Base-by-base conservation (phyloP, 2,888 invertebrate species). In the Pheosia gnoma region DNA sequence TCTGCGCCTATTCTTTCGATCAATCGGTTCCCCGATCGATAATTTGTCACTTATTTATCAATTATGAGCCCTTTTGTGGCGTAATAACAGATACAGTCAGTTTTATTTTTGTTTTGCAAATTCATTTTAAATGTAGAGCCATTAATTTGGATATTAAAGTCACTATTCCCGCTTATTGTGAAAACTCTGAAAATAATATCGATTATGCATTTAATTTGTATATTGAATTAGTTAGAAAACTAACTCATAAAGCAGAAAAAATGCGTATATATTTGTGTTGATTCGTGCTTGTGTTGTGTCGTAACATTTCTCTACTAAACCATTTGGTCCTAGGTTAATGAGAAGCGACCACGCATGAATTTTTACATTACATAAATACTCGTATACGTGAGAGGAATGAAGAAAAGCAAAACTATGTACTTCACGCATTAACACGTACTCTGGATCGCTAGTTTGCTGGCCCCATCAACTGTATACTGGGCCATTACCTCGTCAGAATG, bases 401-500 rank as follows among this genome's bases (percentile, higher is more conserved):
- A 47, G n/a, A 47, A n/a, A 47, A 5, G 47, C 5, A 5, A 4
- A 5, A 4, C 43, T 43, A 3, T 43, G 43, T 9, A 43, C 9
- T 9, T 43, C 10, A 43, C 43, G 10, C 9, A 39, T 43, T 9
- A 4, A 8, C 43, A 43, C 5, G 11, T n/a, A n/a, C 11, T 47
- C 5, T 5, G 4, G 9, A n/a, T 47, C 54, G 54, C 37, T 37
- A 11, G 11, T 54, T 54, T 54, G 11, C 10, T 54, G 54, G 38
- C 54, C 11, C 8, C 10, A 38, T 11, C 54, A 25, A 36, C 9
- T 83, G 84, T 81, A 70, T 81, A 82, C 82, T 75, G 78, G 67
- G 59, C 73, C 80, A 85, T 87, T 87, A 85, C 75, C 81, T 77
- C 84, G 86, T 88, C 88, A 85, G 79, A 81, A 70, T 62, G 76